Base-by-base conservation (phyloP, 2,113 vertebrate genomes). In the Sander vitreus region DNA sequence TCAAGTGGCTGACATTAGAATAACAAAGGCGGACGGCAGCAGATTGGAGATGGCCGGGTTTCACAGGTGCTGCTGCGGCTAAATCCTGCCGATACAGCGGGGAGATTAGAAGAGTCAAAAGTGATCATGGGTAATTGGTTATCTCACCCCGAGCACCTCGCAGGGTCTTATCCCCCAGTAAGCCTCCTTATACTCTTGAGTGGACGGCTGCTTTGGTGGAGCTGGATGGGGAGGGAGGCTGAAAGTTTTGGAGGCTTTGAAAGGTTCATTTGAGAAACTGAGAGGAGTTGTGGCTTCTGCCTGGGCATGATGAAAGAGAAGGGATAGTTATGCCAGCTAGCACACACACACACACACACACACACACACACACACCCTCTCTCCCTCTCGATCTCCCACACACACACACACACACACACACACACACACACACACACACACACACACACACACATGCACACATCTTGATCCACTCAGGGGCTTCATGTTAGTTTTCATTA, bases 101-200 rank as follows among this genome's bases (percentile, higher is more conserved):
- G 58, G 87, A 93, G 94, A 95, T 96, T 95, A 95, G 91, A 93
- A 89, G 88, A 94, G 94, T 95, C 93, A 93, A 93, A 95, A 94
- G 93, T 94, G 93, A 96, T 94, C 92, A 93, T 82, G 89, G 88
- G 94, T 95, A 95, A 95, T 95, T 95, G 95, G 93, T 93, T 93
- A 89, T 93, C 92, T 95, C 93, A 94, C 93, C 93, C 93, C 88
- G 2, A 93, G 92, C 85, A 91, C 94, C 94, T 93, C 73, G 78
- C 86, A 74, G 83, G 91, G 87, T 91, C 92, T 95, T 88, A 95
- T 95, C 92, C 94, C 87, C 89, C 64, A 1, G 68, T 94, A 95
- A 94, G 94, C 93, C 91, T 91, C 85, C 89, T 85, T 85, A 91
- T 84, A 88, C 92, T 93, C 93, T 93, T 93, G 92, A 94, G 92